phyloP scores from a whole-genome alignment of 2,888 invertebrate species.

The Pollenia labialis region DNA sequence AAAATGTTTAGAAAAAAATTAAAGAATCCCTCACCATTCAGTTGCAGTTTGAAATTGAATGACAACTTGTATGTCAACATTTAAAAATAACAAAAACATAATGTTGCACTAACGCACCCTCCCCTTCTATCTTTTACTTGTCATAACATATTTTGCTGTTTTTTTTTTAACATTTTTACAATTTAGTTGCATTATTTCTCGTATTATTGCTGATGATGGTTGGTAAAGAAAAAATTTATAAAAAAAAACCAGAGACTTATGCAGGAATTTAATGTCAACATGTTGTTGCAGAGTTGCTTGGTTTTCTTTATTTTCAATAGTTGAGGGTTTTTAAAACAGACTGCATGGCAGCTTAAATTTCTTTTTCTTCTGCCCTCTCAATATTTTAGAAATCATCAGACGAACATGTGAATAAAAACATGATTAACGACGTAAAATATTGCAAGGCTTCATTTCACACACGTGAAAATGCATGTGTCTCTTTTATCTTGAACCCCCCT shows the following conservation, averaged over 20 bases:
- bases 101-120: conserved; percentile 72
- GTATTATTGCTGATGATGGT: conserved; percentile 49
- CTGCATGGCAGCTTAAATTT: conserved; percentile 62
- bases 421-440: conserved; percentile 51
- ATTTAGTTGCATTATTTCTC: conserved; percentile 59
- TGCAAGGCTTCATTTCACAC: conserved; percentile 45
- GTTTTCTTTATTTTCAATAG: conserved; percentile 36
- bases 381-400: conserved; percentile 15
- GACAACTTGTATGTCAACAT: conserved; percentile 75
- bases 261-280: conserved; percentile 71
- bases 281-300: conserved; percentile 54
- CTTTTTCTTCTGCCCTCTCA: conserved; percentile 40
- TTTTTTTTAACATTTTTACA: conserved; percentile 26
- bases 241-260: conserved; percentile 30
- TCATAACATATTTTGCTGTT: conserved; percentile 4
- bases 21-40: conserved; percentile 54
- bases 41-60: conserved; percentile 70
- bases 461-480: conserved; percentile 44
- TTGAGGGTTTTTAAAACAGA: conserved; percentile 56
- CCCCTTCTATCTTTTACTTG: conserved; percentile 6
- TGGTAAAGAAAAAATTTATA: conserved; percentile 36
- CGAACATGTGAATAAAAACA: conserved; percentile 40
- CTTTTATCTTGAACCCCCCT: conserved; percentile 9
- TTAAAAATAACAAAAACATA: conserved; percentile 56
- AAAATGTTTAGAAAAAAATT: neutral